phyloP scores from a whole-genome alignment of 2,113 vertebrate species.

The Microcebus lehilahytsara region DNA sequence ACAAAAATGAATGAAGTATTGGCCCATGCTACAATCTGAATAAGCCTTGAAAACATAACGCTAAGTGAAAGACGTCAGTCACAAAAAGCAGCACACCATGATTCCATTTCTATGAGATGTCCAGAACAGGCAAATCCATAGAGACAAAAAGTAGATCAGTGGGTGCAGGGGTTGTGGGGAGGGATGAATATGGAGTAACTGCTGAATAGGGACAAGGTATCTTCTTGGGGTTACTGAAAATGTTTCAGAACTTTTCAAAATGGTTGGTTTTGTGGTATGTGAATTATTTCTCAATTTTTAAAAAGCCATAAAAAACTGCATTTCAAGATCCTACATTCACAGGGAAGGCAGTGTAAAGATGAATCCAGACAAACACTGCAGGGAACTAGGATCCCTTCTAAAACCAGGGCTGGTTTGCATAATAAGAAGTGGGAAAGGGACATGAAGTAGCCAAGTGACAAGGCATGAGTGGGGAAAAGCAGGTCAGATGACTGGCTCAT shows the following conservation, averaged over 20 bases:
- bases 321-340: not conserved
- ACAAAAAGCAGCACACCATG: not conserved
- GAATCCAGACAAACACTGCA: not conserved
- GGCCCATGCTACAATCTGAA: not conserved
- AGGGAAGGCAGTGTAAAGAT: not conserved
- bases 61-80: not conserved
- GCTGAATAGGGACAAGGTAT: not conserved
- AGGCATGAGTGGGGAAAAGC: not conserved
- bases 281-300: not conserved
- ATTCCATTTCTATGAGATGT: not conserved
- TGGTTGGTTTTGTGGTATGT: not conserved
- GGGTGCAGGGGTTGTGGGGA: too few species aligned
- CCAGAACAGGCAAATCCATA: not conserved
- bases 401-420: not conserved
- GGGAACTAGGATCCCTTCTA: not conserved
- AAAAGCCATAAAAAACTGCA: not conserved
- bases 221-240: not conserved
- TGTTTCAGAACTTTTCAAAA: not conserved
- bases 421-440: not conserved
- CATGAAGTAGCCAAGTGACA: not conserved
- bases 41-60: not conserved
- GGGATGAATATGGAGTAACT: too few species aligned
- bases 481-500: not conserved
- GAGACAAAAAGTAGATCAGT: not conserved
- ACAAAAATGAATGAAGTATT: not conserved